Base-by-base conservation (phyloP, 2,797 vertebrate genomes). In the Poecilia wingei region DNA sequence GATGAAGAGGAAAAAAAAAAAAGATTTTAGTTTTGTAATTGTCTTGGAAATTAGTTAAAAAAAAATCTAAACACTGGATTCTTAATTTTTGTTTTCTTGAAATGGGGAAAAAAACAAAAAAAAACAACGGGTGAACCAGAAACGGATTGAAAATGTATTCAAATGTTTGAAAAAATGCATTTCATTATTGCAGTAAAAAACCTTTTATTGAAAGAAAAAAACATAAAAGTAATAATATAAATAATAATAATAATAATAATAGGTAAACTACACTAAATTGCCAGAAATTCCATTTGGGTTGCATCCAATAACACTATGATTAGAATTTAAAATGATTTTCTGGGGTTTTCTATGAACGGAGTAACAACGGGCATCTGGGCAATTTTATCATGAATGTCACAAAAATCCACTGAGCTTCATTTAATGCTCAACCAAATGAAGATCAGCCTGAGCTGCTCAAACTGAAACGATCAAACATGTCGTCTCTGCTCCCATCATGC, bases 401-500 rank as follows among this genome's bases (percentile, higher is more conserved):
- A 86, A 57, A 80, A 39, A 70, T 79, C 0, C 33, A 45, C 16
- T 13, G 41, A 69, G 73, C 8, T 12, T 3, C 53, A 55, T 55
- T 55, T 51, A 61, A 75, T 47, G 5, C 83, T 41, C 61, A 39
- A 28, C 2, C 46, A 78, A 66, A 81, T 88, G 79, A 64, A 85
- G 57, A 75, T 61, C 25, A 71, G 73, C 81, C 72, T 86, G 47
- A 71, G 51, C 79, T 68, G 79, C 80, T 84, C 86, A 84, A 69
- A 76, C 45, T 81, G 81, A 84, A 82, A 14, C 75, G 82, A 89
- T 86, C 28, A 49, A 41, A 91, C 88, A 78, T 71, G 87, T 90
- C 89, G 86, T 22, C 43, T 3, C 76, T n/a, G 28, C 75, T 85
- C 6, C 51, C 31, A 8, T 49, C 33, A 12, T n/a, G 53, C 70